Evolutionary conservation across 2,113 vertebrate genomes (phyloP), one percentile per base, ranked within the genome.

Genomic region (Sterrhoptilus dennistouni): DNA sequence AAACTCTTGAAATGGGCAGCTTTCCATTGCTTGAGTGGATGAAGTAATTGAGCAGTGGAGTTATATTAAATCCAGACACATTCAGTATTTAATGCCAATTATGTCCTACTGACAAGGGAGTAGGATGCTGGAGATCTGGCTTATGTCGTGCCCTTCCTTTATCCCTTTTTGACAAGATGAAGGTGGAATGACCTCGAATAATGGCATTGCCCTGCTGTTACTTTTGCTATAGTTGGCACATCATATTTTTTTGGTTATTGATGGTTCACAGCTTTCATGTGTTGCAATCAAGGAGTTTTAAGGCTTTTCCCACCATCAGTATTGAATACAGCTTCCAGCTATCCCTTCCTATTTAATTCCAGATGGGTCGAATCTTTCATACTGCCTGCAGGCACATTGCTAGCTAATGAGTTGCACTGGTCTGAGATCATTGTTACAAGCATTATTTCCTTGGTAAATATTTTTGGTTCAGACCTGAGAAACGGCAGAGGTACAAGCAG

Each of bases 231-330:
- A 87, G 93, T 45, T 96, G 96, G 96, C 96, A 97, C 95, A 78
- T 94, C 76, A 64, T 97, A 92, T 93, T 97, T 96, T 96, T 95
- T 96, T 95, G 6, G 88, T 92, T 96, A 97, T 95, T 95, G 95
- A 96, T 95, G 86, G 91, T 92, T 97, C 96, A 92, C 95, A 95
- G 95, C 93, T 97, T 95, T 97, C 93, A 95, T 97, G 94, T 95
- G 96, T 91, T 93, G 94, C 80, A 97, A 87, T 95, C 94, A 95
- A 95, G 95, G 89, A 95, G 89, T 96, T 97, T 96, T 97, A 97
- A 96, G 93, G 91, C 83, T 96, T 97, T 97, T 96, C 95, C 91
- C 96, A 95, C 96, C 96, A 92, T 59, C 44, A 16, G 60, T 94
- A 96, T 96, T 84, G 96, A 95, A 92, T 66, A 68, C 86, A 96